A percentile compares a stretch with the other conserved stretches of the same genome.
Evolutionary conservation across 2,113 vertebrate genomes (phyloP).

Genomic region (Hippopotamus amphibius): DNA sequence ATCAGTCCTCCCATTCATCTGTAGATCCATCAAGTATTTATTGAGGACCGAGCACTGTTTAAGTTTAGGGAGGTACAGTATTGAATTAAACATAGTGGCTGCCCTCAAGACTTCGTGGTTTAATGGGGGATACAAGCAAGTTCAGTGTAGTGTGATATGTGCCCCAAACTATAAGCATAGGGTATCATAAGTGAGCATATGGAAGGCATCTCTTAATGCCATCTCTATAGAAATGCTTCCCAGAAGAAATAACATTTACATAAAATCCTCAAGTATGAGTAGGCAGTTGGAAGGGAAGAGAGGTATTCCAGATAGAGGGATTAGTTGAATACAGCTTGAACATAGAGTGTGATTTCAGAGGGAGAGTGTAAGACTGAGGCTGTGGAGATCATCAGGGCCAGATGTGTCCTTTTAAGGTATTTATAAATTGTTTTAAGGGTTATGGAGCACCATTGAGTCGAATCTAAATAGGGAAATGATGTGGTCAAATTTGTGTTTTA

Average conservation of each 20-base stretch:
- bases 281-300: not conserved
- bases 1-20: not conserved
- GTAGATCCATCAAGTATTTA: not conserved
- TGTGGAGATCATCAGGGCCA: not conserved
- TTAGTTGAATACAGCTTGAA: conserved; percentile 5
- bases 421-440: not conserved
- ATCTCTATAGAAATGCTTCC: not conserved
- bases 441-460: not conserved
- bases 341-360: not conserved
- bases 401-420: not conserved
- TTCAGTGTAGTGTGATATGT: not conserved
- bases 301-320: not conserved
- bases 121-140: not conserved
- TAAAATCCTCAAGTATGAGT: conserved; percentile 12
- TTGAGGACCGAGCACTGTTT: not conserved
- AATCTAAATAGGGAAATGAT: not conserved
- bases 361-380: not conserved
- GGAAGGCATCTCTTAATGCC: not conserved
- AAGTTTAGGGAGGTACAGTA: not conserved
- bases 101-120: not conserved
- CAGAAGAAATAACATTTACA: not conserved
- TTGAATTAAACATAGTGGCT: not conserved
- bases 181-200: not conserved
- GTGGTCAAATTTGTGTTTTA: not conserved
- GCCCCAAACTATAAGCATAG: not conserved